These are phyloP conservation scores for Scolopax rusticola DNA, from an alignment of 2,797 vertebrate genomes.

Conservation along the genomic window DNA sequence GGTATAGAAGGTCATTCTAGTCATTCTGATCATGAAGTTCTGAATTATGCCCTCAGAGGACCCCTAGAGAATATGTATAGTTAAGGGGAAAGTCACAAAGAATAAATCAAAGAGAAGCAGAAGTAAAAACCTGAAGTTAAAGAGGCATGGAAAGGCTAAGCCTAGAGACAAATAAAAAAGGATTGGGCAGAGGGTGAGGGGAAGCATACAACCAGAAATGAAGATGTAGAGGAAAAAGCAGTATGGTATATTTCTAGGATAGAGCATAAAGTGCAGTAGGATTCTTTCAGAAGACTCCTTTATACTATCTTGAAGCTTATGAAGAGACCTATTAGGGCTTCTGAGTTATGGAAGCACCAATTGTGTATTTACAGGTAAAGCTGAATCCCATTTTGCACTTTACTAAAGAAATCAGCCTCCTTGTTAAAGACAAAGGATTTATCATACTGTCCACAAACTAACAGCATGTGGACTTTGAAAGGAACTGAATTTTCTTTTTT, in stretches of 20 bases:
- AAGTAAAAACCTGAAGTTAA: slow-evolving; percentile 45
- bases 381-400: not conserved
- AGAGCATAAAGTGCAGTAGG: not conserved
- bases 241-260: not conserved
- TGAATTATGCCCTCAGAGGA: slow-evolving; percentile 38
- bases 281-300: not conserved
- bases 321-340: not conserved
- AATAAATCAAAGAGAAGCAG: slow-evolving; percentile 55
- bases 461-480: not conserved
- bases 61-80: slow-evolving; percentile 5
- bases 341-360: not conserved
- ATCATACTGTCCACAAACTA: not conserved
- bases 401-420: not conserved
- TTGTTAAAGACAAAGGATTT: not conserved
- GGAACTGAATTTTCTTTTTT: not conserved
- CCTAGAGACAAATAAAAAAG: slow-evolving; percentile 48
- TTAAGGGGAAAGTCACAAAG: slow-evolving; percentile 49
- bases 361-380: not conserved
- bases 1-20: slow-evolving; percentile 29
- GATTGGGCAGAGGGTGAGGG: not conserved
- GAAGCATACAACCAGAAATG: not conserved
- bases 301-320: not conserved
- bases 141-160: slow-evolving; percentile 28
- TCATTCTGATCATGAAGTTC: slow-evolving; percentile 48
- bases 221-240: not conserved